phyloP scores from a whole-genome alignment of 92 coral and sea anemone genomes.

The Epizoanthus ramosus region DNA sequence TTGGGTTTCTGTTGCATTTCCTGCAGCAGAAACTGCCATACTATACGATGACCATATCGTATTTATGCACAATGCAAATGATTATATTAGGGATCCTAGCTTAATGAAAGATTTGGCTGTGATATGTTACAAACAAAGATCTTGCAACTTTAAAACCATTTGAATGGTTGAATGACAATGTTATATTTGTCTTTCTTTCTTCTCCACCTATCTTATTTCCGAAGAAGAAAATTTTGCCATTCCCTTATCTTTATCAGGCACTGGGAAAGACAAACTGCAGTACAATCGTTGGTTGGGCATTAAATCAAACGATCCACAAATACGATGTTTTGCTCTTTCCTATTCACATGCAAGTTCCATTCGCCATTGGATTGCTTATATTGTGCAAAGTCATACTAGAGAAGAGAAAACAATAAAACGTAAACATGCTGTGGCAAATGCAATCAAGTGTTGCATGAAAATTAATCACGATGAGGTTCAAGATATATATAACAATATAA shows the following conservation, averaged over 20 bases:
- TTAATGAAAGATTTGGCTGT: neutral
- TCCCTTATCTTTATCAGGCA: neutral
- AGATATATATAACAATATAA: no score
- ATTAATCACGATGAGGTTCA: neutral
- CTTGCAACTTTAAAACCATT: no score
- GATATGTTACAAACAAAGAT: neutral
- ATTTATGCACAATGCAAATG: no score
- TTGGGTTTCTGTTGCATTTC: no score
- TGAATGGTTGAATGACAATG: no score
- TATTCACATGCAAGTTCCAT: conserved; percentile 9
- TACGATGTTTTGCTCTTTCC: conserved; percentile 30
- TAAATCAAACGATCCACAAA: neutral
- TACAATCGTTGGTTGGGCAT: neutral
- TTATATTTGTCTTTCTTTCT: neutral
- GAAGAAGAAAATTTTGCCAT: neutral
- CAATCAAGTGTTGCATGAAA: neutral
- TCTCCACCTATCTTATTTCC: neutral
- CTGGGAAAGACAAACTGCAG: neutral
- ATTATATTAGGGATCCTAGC: neutral
- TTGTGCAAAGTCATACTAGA: neutral
- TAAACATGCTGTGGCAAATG: neutral
- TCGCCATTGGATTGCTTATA: conserved; percentile 1
- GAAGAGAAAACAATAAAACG: neutral
- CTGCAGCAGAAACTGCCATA: no score
- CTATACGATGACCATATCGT: no score